phyloP scores from a whole-genome alignment of 2,888 invertebrate genomes.

The Allacma fusca region DNA sequence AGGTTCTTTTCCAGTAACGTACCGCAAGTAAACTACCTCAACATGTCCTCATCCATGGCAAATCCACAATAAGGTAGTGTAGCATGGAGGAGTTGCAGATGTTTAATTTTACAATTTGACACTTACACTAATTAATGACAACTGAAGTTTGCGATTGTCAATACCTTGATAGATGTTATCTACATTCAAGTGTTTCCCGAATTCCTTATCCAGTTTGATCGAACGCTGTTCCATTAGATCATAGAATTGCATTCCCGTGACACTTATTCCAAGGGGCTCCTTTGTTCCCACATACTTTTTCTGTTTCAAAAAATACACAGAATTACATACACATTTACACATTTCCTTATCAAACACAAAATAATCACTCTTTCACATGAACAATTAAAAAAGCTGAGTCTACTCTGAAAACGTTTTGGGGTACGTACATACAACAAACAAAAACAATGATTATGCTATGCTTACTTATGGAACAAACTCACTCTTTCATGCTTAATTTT shows the following conservation, averaged over 20 bases:
- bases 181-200: constrained; percentile 78
- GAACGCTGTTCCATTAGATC: constrained; percentile 70
- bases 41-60: too few species aligned
- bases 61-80: too few species aligned
- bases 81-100: too few species aligned
- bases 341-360: neutral
- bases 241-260: constrained; percentile 85
- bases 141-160: neutral
- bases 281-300: constrained; percentile 79
- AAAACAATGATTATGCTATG: neutral
- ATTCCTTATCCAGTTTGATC: constrained; percentile 77
- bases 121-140: constrained; percentile 24
- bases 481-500: constrained; percentile 74
- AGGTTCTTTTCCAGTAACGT: too few species aligned
- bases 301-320: constrained; percentile 62
- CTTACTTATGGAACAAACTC: neutral
- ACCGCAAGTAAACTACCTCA: too few species aligned
- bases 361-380: neutral
- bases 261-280: constrained; percentile 78
- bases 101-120: constrained; percentile 19
- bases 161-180: constrained; percentile 75
- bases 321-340: neutral
- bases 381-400: too few species aligned
- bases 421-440: neutral
- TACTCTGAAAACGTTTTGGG: too few species aligned